Conservation (phyloP, 2,113 vertebrate species). For the Psammodynastes pulverulentus region DNA sequence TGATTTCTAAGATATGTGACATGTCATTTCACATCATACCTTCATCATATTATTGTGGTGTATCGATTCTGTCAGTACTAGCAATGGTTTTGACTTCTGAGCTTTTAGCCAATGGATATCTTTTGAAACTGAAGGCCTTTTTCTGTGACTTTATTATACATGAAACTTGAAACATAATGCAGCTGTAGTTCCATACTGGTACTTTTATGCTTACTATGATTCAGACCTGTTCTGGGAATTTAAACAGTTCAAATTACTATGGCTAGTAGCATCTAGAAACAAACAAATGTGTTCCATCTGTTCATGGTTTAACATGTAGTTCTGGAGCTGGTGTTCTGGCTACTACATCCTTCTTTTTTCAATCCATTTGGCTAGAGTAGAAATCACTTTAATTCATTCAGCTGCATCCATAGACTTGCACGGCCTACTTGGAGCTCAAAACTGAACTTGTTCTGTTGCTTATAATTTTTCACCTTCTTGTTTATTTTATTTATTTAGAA, state of each 20-base stretch:
- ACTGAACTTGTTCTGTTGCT: background rate
- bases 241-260: background rate
- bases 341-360: background rate
- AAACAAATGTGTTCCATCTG: background rate
- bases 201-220: background rate
- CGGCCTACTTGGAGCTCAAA: background rate
- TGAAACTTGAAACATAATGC: background rate
- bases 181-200: background rate
- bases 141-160: background rate
- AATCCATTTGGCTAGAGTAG: background rate
- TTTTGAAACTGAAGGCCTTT: background rate
- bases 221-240: background rate
- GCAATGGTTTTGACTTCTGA: background rate
- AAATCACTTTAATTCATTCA: background rate
- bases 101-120: background rate
- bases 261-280: background rate
- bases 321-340: background rate
- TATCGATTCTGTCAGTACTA: background rate
- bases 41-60: background rate
- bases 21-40: background rate
- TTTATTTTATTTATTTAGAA: background rate
- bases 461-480: background rate
- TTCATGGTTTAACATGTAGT: background rate
- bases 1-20: background rate
- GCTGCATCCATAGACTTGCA: background rate